These are phyloP conservation scores for Phrynocephalus forsythii DNA, from an alignment of 2,797 vertebrate genomes.

Conservation along the genomic window DNA sequence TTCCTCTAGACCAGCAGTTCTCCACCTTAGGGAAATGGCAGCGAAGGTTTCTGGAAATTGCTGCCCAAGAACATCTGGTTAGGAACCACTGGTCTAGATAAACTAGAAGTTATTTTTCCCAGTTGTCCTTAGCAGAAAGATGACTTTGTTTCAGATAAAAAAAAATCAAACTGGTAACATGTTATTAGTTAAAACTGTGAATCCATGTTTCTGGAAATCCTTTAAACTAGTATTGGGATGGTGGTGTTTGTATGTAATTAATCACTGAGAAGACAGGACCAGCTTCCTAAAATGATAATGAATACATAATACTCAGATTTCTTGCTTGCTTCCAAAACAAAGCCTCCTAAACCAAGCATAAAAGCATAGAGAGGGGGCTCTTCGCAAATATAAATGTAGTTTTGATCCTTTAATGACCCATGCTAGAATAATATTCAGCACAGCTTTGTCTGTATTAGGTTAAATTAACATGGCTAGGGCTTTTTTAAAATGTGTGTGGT, in stretches of 20 bases:
- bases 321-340: conserved; percentile 36
- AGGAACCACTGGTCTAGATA: neutral
- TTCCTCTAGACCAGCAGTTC: neutral
- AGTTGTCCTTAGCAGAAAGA: neutral
- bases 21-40: too few species aligned
- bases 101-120: neutral
- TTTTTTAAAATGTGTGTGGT: conserved; percentile 29
- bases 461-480: conserved; percentile 43
- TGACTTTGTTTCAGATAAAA: neutral
- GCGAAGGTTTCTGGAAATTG: neutral
- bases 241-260: neutral
- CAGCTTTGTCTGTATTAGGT: conserved; percentile 61
- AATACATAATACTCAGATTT: conserved; percentile 38
- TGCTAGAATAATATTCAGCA: conserved; percentile 56
- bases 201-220: neutral
- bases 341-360: conserved; percentile 48
- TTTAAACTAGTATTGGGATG: neutral
- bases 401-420: conserved; percentile 51
- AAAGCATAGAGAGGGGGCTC: conserved; percentile 60
- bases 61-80: neutral
- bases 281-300: neutral
- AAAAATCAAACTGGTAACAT: neutral
- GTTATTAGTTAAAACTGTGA: neutral
- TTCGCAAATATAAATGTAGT: conserved; percentile 64
- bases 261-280: neutral